These are phyloP conservation scores for Tringa solitaria DNA, from an alignment of 2,113 vertebrate species.

Conservation along the genomic window DNA sequence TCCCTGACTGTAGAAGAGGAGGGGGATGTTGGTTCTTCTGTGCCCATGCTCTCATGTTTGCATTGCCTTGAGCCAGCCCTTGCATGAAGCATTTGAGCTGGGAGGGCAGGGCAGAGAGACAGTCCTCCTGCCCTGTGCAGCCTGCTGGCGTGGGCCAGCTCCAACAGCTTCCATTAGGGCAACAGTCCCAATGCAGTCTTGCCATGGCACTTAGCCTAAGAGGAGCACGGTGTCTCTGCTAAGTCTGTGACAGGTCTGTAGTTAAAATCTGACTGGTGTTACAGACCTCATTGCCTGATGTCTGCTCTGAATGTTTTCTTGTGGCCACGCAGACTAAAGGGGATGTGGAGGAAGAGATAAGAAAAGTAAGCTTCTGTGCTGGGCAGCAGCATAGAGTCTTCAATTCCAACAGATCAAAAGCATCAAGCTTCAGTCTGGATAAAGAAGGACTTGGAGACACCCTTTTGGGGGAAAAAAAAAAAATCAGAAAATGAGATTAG, in stretches of 20 bases:
- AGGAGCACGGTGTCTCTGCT: background rate
- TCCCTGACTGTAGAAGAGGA: background rate
- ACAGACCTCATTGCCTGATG: background rate
- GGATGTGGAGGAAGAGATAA: background rate
- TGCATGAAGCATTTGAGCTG: background rate
- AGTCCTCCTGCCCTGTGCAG: background rate
- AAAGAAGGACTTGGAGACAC: background rate
- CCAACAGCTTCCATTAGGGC: background rate
- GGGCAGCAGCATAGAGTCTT: background rate
- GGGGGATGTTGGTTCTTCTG: background rate
- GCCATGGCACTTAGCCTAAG: background rate
- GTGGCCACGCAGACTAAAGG: background rate
- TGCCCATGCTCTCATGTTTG: accelerated
- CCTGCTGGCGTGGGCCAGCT: background rate
- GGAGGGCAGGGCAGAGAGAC: background rate
- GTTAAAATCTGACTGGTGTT: background rate
- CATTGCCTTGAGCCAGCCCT: background rate
- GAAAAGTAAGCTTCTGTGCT: background rate
- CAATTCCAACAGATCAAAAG: background rate
- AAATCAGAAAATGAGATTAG: constrained; percentile 44
- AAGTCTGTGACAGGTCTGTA: background rate
- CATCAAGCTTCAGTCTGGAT: background rate
- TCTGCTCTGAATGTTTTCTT: background rate
- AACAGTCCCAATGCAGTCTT: background rate
- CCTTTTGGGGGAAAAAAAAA: background rate